These are phyloP conservation scores for Ceratoteleas bidentatus DNA, from an alignment of 1,140 invertebrate genomes.

Conservation along the genomic window DNA sequence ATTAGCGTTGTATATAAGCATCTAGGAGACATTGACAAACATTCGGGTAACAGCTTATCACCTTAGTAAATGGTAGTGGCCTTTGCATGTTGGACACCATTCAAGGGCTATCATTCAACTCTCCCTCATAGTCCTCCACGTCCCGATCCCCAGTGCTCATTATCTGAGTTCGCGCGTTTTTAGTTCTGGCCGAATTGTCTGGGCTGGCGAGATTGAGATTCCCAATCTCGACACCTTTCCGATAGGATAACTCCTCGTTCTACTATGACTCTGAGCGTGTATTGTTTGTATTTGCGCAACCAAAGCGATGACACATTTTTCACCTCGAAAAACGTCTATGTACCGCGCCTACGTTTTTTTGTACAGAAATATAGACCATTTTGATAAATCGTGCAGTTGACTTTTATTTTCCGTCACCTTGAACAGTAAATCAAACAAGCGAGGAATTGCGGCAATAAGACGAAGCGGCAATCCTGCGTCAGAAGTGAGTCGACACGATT, in stretches of 20 bases:
- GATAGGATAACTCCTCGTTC: no score
- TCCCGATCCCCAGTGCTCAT: neutral
- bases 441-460: neutral
- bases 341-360: no score
- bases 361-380: no score
- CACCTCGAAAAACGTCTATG: no score
- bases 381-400: no score
- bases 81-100: conserved; percentile 49
- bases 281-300: no score
- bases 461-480: neutral
- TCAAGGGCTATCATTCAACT: conserved; percentile 21
- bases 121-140: conserved; percentile 7
- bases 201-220: no score
- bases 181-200: conserved; percentile 7
- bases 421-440: no score
- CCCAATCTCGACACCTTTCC: no score
- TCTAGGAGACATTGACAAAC: conserved; percentile 31
- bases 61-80: conserved; percentile 56
- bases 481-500: neutral
- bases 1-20: conserved; percentile 41
- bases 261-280: no score
- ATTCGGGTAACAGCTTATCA: conserved; percentile 30
- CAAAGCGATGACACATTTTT: no score
- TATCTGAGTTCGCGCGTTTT: conserved; percentile 32
- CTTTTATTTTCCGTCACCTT: no score